Conservation (phyloP, 1,140 invertebrate genomes). For the Leptoteleia sp. region DNA sequence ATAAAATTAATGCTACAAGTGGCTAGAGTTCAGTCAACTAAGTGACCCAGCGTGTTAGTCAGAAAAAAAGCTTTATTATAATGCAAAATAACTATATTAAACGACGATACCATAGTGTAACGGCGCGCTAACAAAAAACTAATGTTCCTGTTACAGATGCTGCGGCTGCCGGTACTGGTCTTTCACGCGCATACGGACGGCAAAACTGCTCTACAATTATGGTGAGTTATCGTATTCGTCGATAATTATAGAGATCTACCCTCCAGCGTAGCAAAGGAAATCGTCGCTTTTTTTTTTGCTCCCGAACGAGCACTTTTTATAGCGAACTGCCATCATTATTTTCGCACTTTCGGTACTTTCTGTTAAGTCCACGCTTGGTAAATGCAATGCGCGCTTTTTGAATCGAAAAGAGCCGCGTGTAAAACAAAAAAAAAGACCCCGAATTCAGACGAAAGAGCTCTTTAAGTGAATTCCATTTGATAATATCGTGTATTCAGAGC, state of each 20-base stretch:
- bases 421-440: slow-evolving; percentile 1
- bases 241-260: slow-evolving; percentile 65
- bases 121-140: slow-evolving; percentile 55
- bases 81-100: slow-evolving; percentile 35
- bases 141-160: slow-evolving; percentile 62
- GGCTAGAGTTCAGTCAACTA: too few species aligned
- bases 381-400: slow-evolving; percentile 5
- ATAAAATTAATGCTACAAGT: too few species aligned
- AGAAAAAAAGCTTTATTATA: slow-evolving; percentile 13
- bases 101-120: slow-evolving; percentile 29
- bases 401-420: not conserved
- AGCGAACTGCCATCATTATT: slow-evolving; percentile 45
- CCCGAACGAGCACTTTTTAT: slow-evolving; percentile 43
- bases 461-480: slow-evolving; percentile 28
- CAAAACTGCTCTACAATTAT: slow-evolving; percentile 63
- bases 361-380: slow-evolving; percentile 19
- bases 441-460: slow-evolving; percentile 5
- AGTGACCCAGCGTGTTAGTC: too few species aligned
- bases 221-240: slow-evolving; percentile 67
- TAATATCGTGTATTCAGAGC: slow-evolving; percentile 5
- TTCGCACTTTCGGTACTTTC: slow-evolving; percentile 51
- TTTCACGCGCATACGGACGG: slow-evolving; percentile 60
- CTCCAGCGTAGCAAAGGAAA: slow-evolving; percentile 53
- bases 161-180: slow-evolving; percentile 52
- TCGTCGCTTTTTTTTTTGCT: slow-evolving; percentile 51